phyloP scores from a whole-genome alignment of 2,797 vertebrate genomes.

The Gobionotothen gibberifrons region DNA sequence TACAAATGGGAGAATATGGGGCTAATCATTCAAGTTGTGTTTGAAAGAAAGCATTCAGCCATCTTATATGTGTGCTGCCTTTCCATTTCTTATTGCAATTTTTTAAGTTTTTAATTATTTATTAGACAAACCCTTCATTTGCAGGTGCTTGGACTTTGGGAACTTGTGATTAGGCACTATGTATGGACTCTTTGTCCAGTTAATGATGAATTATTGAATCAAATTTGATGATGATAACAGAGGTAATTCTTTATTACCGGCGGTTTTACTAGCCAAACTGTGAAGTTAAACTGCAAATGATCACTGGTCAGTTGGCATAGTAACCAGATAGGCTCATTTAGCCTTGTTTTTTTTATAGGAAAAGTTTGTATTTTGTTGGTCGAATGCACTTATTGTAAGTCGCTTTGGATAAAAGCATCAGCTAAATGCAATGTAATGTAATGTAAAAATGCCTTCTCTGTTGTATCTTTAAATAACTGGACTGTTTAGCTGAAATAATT shows the following conservation, averaged over 20 bases:
- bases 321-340: constrained; percentile 32
- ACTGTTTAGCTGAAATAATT: constrained; percentile 4
- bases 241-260: neutral
- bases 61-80: neutral
- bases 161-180: neutral
- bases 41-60: neutral
- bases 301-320: constrained; percentile 50
- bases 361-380: too few relatives aligned
- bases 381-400: too few relatives aligned
- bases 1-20: neutral
- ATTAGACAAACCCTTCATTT: too few relatives aligned
- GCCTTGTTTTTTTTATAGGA: too few relatives aligned
- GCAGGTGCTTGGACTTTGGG: neutral
- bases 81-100: neutral
- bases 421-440: too few relatives aligned
- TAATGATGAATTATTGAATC: neutral
- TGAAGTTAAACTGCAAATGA: neutral
- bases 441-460: constrained; percentile 32
- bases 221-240: neutral
- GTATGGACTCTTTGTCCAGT: neutral
- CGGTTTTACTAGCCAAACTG: neutral
- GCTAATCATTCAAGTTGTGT: neutral
- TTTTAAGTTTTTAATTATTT: too few relatives aligned
- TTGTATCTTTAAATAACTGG: constrained; percentile 36
- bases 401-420: too few relatives aligned